These are phyloP conservation scores for Cantharis lateralis DNA, from an alignment of 2,888 invertebrate genomes.

Conservation along the genomic window DNA sequence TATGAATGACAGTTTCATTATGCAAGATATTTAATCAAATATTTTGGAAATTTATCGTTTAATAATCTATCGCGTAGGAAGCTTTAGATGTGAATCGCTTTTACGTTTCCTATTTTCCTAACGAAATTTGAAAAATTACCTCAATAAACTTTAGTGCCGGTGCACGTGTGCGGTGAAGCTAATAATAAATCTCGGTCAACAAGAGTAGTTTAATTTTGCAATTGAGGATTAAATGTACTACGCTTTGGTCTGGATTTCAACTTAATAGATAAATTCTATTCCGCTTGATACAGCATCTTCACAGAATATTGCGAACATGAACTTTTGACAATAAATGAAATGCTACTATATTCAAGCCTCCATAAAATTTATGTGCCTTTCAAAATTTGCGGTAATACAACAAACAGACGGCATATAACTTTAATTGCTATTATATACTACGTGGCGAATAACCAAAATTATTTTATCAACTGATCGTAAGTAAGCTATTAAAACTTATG, in stretches of 20 bases:
- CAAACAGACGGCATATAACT: neutral
- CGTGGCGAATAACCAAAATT: neutral
- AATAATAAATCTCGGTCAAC: conserved; percentile 27
- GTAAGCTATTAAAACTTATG: conserved; percentile 19
- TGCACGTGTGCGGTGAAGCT: conserved; percentile 26
- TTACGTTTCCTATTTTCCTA: conserved; percentile 16
- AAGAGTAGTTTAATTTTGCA: conserved; percentile 27
- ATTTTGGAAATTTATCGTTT: conserved; percentile 18
- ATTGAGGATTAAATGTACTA: conserved; percentile 19
- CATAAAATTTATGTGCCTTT: neutral
- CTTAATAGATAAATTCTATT: conserved; percentile 10
- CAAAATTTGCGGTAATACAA: neutral
- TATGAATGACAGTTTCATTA: conserved; percentile 29
- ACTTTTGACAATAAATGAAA: neutral
- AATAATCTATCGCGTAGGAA: neutral
- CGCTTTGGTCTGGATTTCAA: conserved; percentile 6
- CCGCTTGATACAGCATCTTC: neutral
- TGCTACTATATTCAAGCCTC: neutral
- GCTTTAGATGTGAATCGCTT: conserved; percentile 7
- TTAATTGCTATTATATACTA: neutral
- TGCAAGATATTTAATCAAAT: conserved; percentile 30
- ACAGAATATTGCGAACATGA: neutral
- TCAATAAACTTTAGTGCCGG: conserved; percentile 27
- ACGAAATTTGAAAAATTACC: conserved; percentile 29
- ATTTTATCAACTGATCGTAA: conserved; percentile 12